These are phyloP conservation scores for Psophia crepitans DNA, from an alignment of 2,113 vertebrate genomes.

Conservation along the genomic window DNA sequence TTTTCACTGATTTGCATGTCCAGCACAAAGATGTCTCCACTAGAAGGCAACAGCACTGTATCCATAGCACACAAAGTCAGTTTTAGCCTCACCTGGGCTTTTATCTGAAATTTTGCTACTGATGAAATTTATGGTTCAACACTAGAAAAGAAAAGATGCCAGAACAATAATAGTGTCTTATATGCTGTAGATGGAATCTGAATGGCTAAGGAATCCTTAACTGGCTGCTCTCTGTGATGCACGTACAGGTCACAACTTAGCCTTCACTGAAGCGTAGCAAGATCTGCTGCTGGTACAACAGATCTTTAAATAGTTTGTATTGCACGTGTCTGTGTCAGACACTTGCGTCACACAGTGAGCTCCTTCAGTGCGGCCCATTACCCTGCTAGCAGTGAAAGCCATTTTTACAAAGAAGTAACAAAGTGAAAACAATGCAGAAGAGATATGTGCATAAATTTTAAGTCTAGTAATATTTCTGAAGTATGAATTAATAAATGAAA, in stretches of 20 bases:
- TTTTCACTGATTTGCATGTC: background rate
- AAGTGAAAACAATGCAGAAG: background rate
- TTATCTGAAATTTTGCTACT: background rate
- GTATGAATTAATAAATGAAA: background rate
- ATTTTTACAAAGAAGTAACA: background rate
- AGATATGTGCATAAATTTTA: background rate
- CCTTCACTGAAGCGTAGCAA: background rate
- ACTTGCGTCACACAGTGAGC: background rate
- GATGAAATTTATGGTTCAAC: background rate
- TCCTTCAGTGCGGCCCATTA: background rate
- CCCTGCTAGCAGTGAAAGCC: background rate
- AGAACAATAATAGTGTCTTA: background rate
- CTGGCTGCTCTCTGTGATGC: background rate
- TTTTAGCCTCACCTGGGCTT: background rate
- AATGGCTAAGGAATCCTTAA: background rate
- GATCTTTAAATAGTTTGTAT: background rate
- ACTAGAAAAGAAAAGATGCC: background rate
- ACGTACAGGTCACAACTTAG: background rate
- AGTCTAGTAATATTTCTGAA: background rate
- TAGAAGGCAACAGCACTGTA: background rate
- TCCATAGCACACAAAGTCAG: background rate
- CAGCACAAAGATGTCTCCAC: background rate
- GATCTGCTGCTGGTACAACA: background rate
- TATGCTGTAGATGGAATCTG: background rate
- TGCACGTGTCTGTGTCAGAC: background rate